Base-by-base conservation (phyloP, 2,797 vertebrate genomes). In the Nyctibius grandis region DNA sequence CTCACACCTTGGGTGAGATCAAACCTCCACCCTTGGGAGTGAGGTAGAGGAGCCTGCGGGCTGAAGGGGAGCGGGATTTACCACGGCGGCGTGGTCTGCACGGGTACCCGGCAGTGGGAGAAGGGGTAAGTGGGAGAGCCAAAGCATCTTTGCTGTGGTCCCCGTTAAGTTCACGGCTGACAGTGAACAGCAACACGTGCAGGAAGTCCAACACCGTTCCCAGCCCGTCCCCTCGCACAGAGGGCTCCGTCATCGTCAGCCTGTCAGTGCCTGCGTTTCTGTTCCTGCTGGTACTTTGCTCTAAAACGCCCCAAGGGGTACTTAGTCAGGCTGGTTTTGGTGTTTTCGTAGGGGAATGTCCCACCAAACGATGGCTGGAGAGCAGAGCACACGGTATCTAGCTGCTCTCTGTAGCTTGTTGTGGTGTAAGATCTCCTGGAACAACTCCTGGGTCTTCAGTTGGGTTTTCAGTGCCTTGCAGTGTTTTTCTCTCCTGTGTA, bases 141-240 rank as follows among this genome's bases (percentile, higher is more conserved):
- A 68, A 50, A 42, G 29, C 76, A 12, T 31, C 36, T 11, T 79
- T 47, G 68, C 38, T 40, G 72, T n/a, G 50, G 44, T 67, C 59
- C 85, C 72, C 8, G 59, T 22, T 19, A 6, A 48, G 57, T 69
- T 88, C 57, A 9, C 25, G 63, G 82, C 70, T 74, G 85, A 78
- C 17, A 70, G 57, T 20, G 12, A 33, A 5, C 50, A 70, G 59
- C 44, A 26, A 2, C 6, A 1, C 0, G 2, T 4, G 47, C 44
- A 13, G 9, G 11, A 40, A 8, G 18, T 15, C 54, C 5, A 0
- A 3, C 8, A 4, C 12, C 6, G 0, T 9, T 29, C 34, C 0
- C 88, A 29, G 20, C 69, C 13, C 2, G 0, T 34, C 36, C 18
- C 70, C 42, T 9, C 0, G 9, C 25, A 3, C 18, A 8, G 9